phyloP scores from a whole-genome alignment of 2,113 vertebrate species.

The Centrocercus urophasianus region DNA sequence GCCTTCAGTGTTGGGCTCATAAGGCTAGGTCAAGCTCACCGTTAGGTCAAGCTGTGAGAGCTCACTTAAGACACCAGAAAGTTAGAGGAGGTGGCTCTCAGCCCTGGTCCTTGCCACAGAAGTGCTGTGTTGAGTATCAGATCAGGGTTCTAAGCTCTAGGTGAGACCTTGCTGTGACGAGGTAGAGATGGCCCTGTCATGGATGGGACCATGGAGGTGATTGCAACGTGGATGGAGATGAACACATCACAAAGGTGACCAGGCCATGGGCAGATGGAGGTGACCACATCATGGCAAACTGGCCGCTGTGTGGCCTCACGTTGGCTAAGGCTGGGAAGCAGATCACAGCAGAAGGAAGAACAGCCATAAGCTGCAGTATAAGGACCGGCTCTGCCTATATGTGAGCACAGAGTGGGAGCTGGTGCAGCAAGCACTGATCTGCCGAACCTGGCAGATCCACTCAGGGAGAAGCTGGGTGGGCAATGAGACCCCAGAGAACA shows the following conservation, averaged over 20 bases:
- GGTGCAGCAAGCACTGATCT: not conserved
- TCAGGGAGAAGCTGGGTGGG: not conserved
- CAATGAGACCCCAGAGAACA: no score
- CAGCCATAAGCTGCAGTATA: not conserved
- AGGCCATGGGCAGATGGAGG: not conserved
- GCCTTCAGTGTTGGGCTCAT: accelerated
- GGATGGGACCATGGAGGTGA: not conserved
- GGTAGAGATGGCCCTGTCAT: not conserved
- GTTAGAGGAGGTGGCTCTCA: not conserved
- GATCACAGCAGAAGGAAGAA: not conserved
- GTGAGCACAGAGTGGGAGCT: not conserved
- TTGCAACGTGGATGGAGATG: not conserved
- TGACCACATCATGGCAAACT: accelerated
- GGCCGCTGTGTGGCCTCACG: accelerated
- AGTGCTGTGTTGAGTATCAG: accelerated
- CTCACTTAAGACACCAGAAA: not conserved
- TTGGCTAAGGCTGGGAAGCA: not conserved
- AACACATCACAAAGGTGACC: not conserved
- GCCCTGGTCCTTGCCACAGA: not conserved
- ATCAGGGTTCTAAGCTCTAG: not conserved
- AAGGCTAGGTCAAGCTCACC: not conserved
- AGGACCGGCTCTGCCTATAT: not conserved
- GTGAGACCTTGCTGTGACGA: not conserved
- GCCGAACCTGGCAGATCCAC: not conserved
- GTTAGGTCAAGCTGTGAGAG: not conserved